Conservation (phyloP, 2,113 vertebrate genomes). For the Galemys pyrenaicus region DNA sequence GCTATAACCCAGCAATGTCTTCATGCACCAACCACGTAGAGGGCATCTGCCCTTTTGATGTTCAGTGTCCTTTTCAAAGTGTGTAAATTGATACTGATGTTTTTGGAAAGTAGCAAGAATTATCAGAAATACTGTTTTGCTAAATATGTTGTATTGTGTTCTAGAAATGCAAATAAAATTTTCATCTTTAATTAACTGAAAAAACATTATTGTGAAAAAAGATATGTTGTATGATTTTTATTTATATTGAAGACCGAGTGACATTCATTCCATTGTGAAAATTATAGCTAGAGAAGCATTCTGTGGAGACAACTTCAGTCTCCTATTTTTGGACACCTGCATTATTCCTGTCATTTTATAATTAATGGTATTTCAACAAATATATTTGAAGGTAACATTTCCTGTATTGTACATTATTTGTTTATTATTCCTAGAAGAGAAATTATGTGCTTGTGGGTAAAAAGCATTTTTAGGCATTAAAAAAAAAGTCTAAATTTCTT, state of each 20-base stretch:
- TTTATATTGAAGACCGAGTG: not conserved
- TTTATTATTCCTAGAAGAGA: not conserved
- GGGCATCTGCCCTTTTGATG: not conserved
- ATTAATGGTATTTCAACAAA: not conserved
- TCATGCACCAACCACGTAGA: not conserved
- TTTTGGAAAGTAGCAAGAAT: not conserved
- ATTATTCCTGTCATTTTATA: not conserved
- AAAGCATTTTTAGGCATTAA: conserved; percentile 5
- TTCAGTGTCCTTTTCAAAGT: not conserved
- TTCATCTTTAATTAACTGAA: not conserved
- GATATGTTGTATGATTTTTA: not conserved
- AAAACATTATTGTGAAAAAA: not conserved
- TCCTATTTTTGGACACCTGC: not conserved
- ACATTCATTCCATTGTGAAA: not conserved
- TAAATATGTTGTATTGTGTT: not conserved
- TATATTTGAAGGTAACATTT: not conserved
- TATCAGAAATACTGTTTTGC: not conserved
- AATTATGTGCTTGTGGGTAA: not conserved
- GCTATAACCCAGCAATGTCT: not conserved
- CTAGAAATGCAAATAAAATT: not conserved
- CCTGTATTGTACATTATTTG: not conserved
- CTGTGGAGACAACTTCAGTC: rapidly evolving
- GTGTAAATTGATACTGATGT: not conserved
- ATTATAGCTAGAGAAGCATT: not conserved
- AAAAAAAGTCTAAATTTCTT: conserved; percentile 55